These are phyloP conservation scores for Myrmecobius fasciatus DNA, from an alignment of 2,113 vertebrate genomes.

Conservation along the genomic window DNA sequence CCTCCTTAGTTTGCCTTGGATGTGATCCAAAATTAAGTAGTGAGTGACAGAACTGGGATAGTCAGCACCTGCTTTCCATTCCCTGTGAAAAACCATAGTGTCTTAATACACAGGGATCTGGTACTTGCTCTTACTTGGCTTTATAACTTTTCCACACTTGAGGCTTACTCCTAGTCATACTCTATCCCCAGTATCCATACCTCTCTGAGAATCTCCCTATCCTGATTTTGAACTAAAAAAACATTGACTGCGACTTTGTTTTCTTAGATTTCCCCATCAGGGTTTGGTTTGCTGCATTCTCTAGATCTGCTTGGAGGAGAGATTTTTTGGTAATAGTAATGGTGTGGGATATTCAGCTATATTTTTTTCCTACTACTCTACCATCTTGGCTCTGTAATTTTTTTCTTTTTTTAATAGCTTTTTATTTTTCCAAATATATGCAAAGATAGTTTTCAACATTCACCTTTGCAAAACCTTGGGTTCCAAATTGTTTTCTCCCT, in stretches of 20 bases:
- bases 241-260: not conserved
- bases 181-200: not conserved
- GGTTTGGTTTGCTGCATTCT: not conserved
- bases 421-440: too few relatives aligned
- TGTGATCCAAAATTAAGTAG: not conserved
- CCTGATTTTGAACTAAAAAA: not conserved
- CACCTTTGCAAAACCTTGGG: too few relatives aligned
- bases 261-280: not conserved
- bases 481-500: too few relatives aligned
- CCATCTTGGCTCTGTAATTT: not conserved
- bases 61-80: not conserved
- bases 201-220: not conserved
- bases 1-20: not conserved
- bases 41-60: not conserved
- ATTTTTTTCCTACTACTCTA: not conserved
- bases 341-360: not conserved
- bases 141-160: not conserved
- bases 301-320: not conserved
- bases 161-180: not conserved
- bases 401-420: not conserved
- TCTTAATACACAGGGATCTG: not conserved
- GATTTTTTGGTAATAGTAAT: not conserved
- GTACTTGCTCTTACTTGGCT: not conserved
- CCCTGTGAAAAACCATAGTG: not conserved
- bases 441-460: too few relatives aligned